Conservation (phyloP, 2,113 vertebrate genomes). For the Terrapene triunguis region DNA sequence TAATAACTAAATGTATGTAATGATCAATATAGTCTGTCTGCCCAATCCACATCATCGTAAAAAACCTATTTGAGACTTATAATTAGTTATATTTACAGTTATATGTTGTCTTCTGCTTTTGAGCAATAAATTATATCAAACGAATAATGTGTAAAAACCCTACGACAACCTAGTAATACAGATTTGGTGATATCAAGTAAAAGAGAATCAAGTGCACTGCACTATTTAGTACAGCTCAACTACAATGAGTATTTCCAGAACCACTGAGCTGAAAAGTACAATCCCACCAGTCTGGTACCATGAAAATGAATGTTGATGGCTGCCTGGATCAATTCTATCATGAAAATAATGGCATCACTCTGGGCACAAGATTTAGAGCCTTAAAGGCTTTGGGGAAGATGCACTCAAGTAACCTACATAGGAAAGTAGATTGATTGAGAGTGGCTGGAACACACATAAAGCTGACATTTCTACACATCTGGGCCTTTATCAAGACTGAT, state of each 20-base stretch:
- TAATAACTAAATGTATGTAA: not conserved
- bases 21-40: not conserved
- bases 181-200: constrained; percentile 13
- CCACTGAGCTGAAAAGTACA: constrained; percentile 71
- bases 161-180: not conserved
- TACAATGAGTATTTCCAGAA: constrained; percentile 67
- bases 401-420: constrained; percentile 50
- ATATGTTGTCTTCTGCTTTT: not conserved
- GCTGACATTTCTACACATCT: constrained; percentile 35
- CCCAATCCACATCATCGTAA: not conserved
- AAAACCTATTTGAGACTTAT: not conserved
- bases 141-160: constrained; percentile 10
- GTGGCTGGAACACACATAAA: constrained; percentile 39
- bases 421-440: constrained; percentile 40
- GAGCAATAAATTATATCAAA: not conserved
- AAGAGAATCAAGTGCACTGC: constrained; percentile 24
- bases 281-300: constrained; percentile 70
- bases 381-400: constrained; percentile 52
- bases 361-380: constrained; percentile 46
- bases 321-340: constrained; percentile 63
- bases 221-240: constrained; percentile 47
- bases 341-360: constrained; percentile 45
- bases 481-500: constrained; percentile 47
- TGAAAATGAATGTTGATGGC: constrained; percentile 63
- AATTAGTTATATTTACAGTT: not conserved